Evolutionary conservation across 1,140 invertebrate genomes (phyloP), one percentile per base, ranked within the genome.

Genomic region (Drosophila ambigua): DNA sequence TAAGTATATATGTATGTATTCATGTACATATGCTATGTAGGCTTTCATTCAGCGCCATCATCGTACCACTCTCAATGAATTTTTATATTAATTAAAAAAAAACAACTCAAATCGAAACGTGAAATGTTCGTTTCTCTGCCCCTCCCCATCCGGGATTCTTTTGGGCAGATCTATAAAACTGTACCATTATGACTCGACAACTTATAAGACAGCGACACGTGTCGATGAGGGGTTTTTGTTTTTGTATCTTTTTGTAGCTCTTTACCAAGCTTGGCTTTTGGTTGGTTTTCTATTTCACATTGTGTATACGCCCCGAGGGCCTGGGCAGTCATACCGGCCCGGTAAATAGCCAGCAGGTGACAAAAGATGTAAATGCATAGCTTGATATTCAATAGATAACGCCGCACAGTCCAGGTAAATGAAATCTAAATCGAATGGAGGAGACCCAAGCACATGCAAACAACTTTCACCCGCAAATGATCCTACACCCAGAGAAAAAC

Each of bases 361-460:
- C 82, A 87, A 87, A 85, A 81, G 61, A 66, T 81, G 75, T 76
- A 87, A 85, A 85, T 82, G 69, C 81, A 80, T 71, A 78, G 78
- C 78, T 87, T 87, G 83, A 88, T 87, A 87, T 88, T 87, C 82
- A 79, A 88, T 88, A 87, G 82, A 87, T 87, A 87, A 88, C 51
- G 69, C 78, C 60, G 35, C 35, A 55, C 51, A 65, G 65, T 64
- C 67, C 50, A 73, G 73, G 45, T 57, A 83, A 78, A 82, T 87
- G 74, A 78, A 72, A 87, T 82, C 79, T 81, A 85, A 85, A 84
- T 87, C 68, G 87, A 85, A 78, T 52, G 64, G 57, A 77, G 59
- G 51, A 63, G 77, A 13, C 26, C 35, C 31, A 31, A 54, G 62
- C 59, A 62, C 50, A 66, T 46, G 48, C 63, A 60, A 63, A 63